Evolutionary conservation across 2,113 vertebrate genomes (phyloP), one percentile per base, ranked within the genome.

Genomic region (Pleuronectes platessa): DNA sequence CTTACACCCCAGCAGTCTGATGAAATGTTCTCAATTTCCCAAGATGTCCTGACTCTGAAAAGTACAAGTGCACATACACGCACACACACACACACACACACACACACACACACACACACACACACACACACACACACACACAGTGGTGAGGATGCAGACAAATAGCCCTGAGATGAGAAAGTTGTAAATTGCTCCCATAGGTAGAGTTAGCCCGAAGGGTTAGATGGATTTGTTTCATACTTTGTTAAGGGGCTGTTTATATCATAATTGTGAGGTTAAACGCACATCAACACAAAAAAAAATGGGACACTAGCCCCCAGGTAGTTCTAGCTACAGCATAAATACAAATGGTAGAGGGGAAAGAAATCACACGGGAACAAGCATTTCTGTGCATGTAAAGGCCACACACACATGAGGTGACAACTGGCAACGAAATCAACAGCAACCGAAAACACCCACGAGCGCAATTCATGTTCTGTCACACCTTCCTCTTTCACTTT

Each of bases 171-270:
- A 84, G 82, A 89, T 77, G 45, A 78, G 40, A 88, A 84, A 31
- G 31, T 31, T 31, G 31, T 31, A 31, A 92, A 89, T 90, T 85
- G 82, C 61, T 92, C 88, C 91, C 91, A 82, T 78, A 51, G 79
- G 85, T 81, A 49, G 68, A 74, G 35, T 64, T 58, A 86, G 71
- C 73, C 26, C 63, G 53, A 78, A 72, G 69, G 72, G 60, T 77
- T 77, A 61, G 63, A 81, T 69, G 27, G 74, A 60, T 65, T 77
- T 65, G 7, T 53, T 74, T 63, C 55, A 74, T 23, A 61, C 61
- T 68, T 71, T 54, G 69, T 83, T 86, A 65, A 81, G 68, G 55
- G 68, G 85, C 69, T 81, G 71, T 87, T 91, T 88, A 88, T 71
- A 84, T 76, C 78, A 82, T 78, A 21, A 81, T 73, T 69, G 74